These are phyloP conservation scores for Campaea margaritaria DNA, from an alignment of 2,888 invertebrate species.

Conservation along the genomic window DNA sequence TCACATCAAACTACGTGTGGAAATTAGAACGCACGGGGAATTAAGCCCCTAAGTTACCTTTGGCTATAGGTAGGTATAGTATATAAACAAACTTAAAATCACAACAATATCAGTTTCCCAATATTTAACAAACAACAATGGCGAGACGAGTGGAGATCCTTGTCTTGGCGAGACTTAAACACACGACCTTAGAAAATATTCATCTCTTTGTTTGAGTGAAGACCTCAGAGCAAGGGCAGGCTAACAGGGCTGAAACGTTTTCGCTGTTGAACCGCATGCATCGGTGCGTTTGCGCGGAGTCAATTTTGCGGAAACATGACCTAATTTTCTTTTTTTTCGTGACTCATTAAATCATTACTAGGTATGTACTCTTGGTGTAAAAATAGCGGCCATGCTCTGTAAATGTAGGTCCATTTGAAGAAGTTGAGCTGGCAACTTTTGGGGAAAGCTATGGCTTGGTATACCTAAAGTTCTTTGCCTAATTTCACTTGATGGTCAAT, in stretches of 20 bases:
- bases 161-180: slow-evolving; percentile 51
- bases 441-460: too few species aligned
- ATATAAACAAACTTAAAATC: not conserved
- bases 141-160: slow-evolving; percentile 65
- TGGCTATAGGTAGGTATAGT: not conserved
- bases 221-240: slow-evolving; percentile 52
- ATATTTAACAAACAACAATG: slow-evolving; percentile 44
- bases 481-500: too few species aligned
- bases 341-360: not conserved
- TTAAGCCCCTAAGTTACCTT: too few species aligned
- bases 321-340: slow-evolving; percentile 46
- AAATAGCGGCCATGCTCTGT: not conserved
- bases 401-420: not conserved
- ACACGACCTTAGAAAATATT: slow-evolving; percentile 53
- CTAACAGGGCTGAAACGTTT: slow-evolving; percentile 57
- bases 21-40: not conserved
- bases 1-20: too few species aligned
- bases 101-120: slow-evolving; percentile 2
- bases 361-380: too few species aligned
- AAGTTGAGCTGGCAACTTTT: too few species aligned
- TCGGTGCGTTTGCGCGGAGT: slow-evolving; percentile 49
- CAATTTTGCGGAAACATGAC: slow-evolving; percentile 55
- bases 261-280: slow-evolving; percentile 48
- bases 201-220: slow-evolving; percentile 57
- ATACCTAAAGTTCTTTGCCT: too few species aligned